Evolutionary conservation across 2,888 invertebrate genomes (phyloP).

Genomic region (Craniophora ligustri): DNA sequence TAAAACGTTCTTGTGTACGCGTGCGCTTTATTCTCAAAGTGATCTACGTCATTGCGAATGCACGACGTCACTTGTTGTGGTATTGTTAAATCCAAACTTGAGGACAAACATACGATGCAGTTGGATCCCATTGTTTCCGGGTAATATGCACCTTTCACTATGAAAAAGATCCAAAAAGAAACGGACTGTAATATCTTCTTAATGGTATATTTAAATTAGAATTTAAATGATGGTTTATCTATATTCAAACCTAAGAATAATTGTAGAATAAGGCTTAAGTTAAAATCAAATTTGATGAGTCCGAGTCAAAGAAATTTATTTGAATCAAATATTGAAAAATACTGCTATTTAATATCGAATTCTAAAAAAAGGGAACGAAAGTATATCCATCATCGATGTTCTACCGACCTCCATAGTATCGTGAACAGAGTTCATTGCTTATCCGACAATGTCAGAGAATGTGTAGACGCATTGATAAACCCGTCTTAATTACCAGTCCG

Average conservation of each 20-base stretch:
- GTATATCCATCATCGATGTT: conserved; percentile 23
- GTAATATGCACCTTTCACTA: background rate
- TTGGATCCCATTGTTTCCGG: background rate
- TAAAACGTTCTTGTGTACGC: conserved; percentile 19
- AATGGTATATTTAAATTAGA: too few species aligned
- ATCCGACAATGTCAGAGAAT: conserved; percentile 59
- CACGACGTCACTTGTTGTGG: conserved; percentile 29
- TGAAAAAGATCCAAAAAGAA: too few species aligned
- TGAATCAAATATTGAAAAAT: too few species aligned
- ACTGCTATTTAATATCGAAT: background rate
- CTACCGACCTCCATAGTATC: conserved; percentile 38
- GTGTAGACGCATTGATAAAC: conserved; percentile 58
- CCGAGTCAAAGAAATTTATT: too few species aligned
- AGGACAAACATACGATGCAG: background rate
- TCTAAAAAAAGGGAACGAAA: conserved; percentile 8
- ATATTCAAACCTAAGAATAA: too few species aligned
- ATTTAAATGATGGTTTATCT: too few species aligned
- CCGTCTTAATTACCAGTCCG: conserved; percentile 51
- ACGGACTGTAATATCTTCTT: too few species aligned
- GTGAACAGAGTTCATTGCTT: conserved; percentile 47
- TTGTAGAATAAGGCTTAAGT: too few species aligned
- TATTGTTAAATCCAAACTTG: conserved; percentile 13
- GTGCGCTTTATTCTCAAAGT: conserved; percentile 26
- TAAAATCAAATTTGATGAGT: too few species aligned
- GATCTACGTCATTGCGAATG: conserved; percentile 36